Conservation (phyloP, 2,113 vertebrate species). For the Syrrhaptes paradoxus region DNA sequence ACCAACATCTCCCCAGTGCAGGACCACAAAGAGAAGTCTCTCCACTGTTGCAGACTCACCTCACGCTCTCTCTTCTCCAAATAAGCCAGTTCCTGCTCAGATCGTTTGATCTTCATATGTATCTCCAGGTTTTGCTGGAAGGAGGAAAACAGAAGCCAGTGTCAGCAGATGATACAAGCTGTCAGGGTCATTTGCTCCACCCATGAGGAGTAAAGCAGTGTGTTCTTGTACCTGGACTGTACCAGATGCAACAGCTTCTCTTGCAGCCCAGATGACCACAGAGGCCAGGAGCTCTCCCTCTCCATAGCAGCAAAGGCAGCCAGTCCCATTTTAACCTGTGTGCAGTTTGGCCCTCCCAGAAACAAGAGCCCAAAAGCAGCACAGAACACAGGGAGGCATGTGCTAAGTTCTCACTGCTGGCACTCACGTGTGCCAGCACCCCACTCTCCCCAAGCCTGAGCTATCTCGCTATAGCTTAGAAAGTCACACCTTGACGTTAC, state of each 20-base stretch:
- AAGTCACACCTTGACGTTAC: background rate
- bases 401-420: background rate
- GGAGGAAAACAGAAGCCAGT: constrained; percentile 14
- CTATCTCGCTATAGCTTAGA: background rate
- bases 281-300: background rate
- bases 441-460: background rate
- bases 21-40: background rate
- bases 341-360: background rate
- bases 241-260: background rate
- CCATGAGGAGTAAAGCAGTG: background rate
- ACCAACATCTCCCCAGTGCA: background rate
- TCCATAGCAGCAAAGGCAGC: background rate
- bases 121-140: constrained; percentile 97
- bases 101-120: constrained; percentile 93
- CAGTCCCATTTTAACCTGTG: background rate
- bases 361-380: background rate
- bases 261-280: background rate
- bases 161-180: background rate
- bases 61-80: constrained; percentile 92
- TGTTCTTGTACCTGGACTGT: background rate
- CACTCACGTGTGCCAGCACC: background rate
- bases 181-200: background rate
- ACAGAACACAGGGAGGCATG: background rate
- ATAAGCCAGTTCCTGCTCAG: constrained; percentile 92
- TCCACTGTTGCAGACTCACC: constrained; percentile 46